Base-by-base conservation (phyloP, 2,113 vertebrate species). In the Plectropomus leopardus region DNA sequence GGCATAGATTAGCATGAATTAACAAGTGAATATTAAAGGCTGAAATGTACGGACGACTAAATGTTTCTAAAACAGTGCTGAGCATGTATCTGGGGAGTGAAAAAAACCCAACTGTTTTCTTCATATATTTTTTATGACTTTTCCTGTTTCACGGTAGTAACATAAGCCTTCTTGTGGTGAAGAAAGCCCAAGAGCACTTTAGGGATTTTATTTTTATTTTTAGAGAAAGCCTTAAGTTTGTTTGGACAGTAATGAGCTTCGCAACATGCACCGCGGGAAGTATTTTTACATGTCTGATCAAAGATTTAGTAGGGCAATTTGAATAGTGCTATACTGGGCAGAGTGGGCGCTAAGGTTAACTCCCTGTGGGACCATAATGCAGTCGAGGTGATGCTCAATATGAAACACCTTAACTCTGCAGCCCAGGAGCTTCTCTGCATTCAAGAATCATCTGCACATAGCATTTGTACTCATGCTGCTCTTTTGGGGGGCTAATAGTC, bases 1-100 rank as follows among this genome's bases (percentile, higher is more conserved):
- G 67, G 15, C 34, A 66, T 23, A 45, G 60, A 73, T 13, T 2
- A 74, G 82, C 71, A 91, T 59, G 67, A 90, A 87, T 84, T 59
- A 83, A 53, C 51, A 72, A 58, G 51, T 3, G 19, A 54, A 67
- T 79, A 40, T 70, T 36, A 64, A 30, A 55, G 16, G 40, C 45
- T 28, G 15, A 59, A 60, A 67, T 72, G 28, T 57, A 36, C 81
- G 28, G 28, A 59, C 9, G 48, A 40, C 17, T 24, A 32, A 60
- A 69, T 24, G 57, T 72, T 58, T 54, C 36, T 40, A 55, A 71
- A 64, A 48, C 45, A 21, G 9, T 9, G 34, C 32, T n/a, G 26
- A 60, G 48, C 11, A 19, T 57, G 16, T 4, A 19, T 24, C 55
- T 40, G 13, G 75, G 58, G 58, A 87, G 44, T 63, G 26, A 26